Percentiles rank a stretch among this genome's conserved stretches.
Evolutionary conservation across 2,888 invertebrate genomes (phyloP).

Genomic region (Acanthosoma haemorrhoidale): DNA sequence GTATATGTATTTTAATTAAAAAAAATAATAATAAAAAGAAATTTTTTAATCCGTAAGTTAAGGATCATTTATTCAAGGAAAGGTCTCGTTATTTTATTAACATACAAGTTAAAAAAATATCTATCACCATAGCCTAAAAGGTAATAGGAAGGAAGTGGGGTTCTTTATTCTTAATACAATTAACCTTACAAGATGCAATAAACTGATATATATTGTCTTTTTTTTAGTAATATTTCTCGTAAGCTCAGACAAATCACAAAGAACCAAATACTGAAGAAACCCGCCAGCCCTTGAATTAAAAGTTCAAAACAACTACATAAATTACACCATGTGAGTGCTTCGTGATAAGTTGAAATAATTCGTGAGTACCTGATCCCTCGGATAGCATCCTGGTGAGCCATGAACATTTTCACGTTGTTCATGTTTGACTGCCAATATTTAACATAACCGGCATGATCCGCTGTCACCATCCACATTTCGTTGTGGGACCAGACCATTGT

Average conservation of each 20-base stretch:
- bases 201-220: too few species aligned
- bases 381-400: conserved; percentile 99
- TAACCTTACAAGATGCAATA: background rate
- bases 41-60: background rate
- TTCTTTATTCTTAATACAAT: conserved; percentile 29
- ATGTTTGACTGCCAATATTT: conserved; percentile 99
- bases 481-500: conserved; percentile 99
- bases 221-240: too few species aligned
- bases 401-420: conserved; percentile 99
- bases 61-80: conserved; percentile 34
- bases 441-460: conserved; percentile 96
- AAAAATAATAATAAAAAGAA: background rate
- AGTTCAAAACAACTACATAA: conserved; percentile 13
- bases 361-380: conserved; percentile 85
- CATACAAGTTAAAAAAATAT: conserved; percentile 19
- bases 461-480: conserved; percentile 99
- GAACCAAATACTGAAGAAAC: conserved; percentile 16
- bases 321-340: conserved; percentile 20
- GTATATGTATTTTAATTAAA: conserved; percentile 23
- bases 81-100: conserved; percentile 31
- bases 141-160: conserved; percentile 14
- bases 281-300: conserved; percentile 6
- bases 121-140: conserved; percentile 16
- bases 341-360: conserved; percentile 27
- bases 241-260: conserved; percentile 11